Percentiles rank a stretch among this genome's conserved stretches.
Conservation (phyloP, 2,888 invertebrate species). For the Nebria salina region DNA sequence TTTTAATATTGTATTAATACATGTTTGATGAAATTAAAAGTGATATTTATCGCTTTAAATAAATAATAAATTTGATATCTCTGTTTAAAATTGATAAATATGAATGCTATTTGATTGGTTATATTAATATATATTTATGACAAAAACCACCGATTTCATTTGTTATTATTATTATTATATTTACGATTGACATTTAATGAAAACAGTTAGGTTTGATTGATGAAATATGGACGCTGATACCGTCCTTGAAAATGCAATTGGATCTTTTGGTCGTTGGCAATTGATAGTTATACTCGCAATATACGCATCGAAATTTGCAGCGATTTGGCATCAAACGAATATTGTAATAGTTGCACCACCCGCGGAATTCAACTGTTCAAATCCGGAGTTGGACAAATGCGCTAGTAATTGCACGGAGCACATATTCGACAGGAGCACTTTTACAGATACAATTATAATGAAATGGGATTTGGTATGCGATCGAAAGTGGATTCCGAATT, state of each 20-base stretch:
- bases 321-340: conserved; percentile 19
- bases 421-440: conserved; percentile 1
- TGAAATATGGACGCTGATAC: not conserved
- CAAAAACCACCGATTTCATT: too few species aligned
- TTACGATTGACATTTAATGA: too few species aligned
- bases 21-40: too few species aligned
- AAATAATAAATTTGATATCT: too few species aligned
- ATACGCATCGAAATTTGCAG: conserved; percentile 15
- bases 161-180: too few species aligned
- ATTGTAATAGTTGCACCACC: conserved; percentile 16
- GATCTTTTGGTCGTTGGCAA: conserved; percentile 21
- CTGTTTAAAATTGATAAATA: too few species aligned
- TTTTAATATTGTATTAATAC: too few species aligned
- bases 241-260: conserved; percentile 7
- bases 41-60: too few species aligned
- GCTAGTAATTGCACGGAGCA: not conserved
- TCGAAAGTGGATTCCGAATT: conserved; percentile 71
- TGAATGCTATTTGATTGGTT: too few species aligned
- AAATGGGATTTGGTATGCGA: conserved; percentile 82
- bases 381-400: not conserved
- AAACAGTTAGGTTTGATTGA: too few species aligned
- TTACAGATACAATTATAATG: conserved; percentile 69
- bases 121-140: too few species aligned
- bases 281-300: not conserved
- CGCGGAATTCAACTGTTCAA: not conserved